These are phyloP conservation scores for Embidobia sp. DNA, from an alignment of 2,888 invertebrate genomes.

Conservation along the genomic window DNA sequence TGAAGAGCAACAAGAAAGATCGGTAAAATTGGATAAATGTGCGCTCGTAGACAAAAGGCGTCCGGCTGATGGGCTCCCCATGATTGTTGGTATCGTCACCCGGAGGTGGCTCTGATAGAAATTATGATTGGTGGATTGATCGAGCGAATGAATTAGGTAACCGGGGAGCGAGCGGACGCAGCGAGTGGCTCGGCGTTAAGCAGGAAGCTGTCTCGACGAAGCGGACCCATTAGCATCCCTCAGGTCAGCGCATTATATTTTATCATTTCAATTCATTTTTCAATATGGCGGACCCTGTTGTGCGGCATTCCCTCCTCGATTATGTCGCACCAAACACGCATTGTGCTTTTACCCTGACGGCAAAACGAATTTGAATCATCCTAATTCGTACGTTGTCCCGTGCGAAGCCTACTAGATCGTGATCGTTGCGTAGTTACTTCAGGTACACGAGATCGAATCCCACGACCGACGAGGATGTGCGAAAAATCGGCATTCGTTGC, in stretches of 20 bases:
- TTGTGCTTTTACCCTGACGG: constrained; percentile 33
- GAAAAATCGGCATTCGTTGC: constrained; percentile 47
- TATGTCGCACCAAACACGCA: constrained; percentile 39
- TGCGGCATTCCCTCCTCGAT: constrained; percentile 25
- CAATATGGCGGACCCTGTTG: constrained; percentile 72
- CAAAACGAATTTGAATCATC: constrained; percentile 9
- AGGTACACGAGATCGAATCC: no score
- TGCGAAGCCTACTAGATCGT: no score
- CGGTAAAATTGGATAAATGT: constrained; percentile 63
- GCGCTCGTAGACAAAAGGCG: constrained; percentile 65
- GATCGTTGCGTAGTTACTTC: no score
- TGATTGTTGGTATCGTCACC: constrained; percentile 80
- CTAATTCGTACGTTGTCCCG: no score
- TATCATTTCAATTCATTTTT: constrained; percentile 80
- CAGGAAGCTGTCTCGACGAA: constrained; percentile 84
- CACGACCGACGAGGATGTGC: no score
- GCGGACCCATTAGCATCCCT: constrained; percentile 83
- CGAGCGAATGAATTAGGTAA: constrained; percentile 67
- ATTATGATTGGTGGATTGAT: constrained; percentile 81
- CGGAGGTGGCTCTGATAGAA: constrained; percentile 81
- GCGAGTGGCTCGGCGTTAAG: constrained; percentile 81
- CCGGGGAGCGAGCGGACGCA: constrained; percentile 72
- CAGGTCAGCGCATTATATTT: constrained; percentile 73
- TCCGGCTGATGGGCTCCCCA: constrained; percentile 70
- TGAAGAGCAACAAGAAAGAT: constrained; percentile 55